Percentiles rank a stretch among this genome's conserved stretches.
Conservation (phyloP, 2,797 vertebrate species). For the Rhabdomys pumilio region DNA sequence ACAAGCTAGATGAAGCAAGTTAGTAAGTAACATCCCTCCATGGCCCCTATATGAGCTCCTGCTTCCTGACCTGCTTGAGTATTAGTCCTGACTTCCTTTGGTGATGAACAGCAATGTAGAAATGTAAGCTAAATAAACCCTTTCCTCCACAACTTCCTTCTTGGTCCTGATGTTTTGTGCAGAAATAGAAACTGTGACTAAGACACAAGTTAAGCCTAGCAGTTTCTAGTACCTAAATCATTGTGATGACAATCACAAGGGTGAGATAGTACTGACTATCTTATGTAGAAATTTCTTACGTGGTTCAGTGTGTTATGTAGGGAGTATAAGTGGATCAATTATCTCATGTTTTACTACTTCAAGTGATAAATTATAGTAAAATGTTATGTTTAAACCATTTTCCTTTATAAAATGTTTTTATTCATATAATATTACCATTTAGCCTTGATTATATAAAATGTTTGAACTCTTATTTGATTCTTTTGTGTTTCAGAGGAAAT, state of each 20-base stretch:
- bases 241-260: constrained; percentile 56
- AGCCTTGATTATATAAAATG: constrained; percentile 67
- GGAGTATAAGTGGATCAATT: constrained; percentile 46
- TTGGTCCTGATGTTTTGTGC: too few relatives aligned
- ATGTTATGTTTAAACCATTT: constrained; percentile 64
- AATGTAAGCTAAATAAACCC: too few relatives aligned
- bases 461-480: constrained; percentile 37
- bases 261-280: background rate
- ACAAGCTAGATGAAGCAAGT: too few relatives aligned
- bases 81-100: too few relatives aligned
- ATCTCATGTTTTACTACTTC: constrained; percentile 65
- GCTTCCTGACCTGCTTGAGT: too few relatives aligned
- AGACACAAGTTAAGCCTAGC: constrained; percentile 13
- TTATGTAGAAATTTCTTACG: constrained; percentile 39
- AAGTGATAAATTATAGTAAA: constrained; percentile 71
- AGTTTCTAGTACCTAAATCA: constrained; percentile 77
- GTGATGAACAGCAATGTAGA: too few relatives aligned
- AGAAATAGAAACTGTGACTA: too few relatives aligned
- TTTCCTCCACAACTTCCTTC: too few relatives aligned
- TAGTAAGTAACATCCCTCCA: too few relatives aligned
- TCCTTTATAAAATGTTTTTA: constrained; percentile 31
- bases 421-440: constrained; percentile 2
- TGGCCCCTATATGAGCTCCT: too few relatives aligned
- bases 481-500: background rate
- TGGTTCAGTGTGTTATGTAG: constrained; percentile 10